Conservation (phyloP, 2,113 vertebrate species). For the Lampris megalopsis region DNA sequence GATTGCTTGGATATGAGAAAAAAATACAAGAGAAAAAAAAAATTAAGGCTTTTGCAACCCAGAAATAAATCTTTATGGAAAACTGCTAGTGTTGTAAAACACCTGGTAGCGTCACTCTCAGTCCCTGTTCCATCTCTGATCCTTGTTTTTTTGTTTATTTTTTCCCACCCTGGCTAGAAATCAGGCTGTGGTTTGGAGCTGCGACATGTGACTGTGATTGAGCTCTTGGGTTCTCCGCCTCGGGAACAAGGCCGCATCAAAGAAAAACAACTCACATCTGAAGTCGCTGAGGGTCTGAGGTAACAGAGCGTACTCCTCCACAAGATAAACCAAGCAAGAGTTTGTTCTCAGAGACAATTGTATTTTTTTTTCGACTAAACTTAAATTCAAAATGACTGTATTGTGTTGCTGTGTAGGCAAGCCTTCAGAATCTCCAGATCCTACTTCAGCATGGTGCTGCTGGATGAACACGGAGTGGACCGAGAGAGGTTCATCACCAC, state of each 20-base stretch:
- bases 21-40: background rate
- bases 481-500: slow-evolving; percentile 91
- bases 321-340: background rate
- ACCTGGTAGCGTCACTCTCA: no score
- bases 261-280: slow-evolving; percentile 81
- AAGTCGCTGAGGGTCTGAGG: slow-evolving; percentile 93
- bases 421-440: slow-evolving; percentile 86
- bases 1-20: background rate
- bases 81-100: no score
- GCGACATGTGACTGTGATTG: slow-evolving; percentile 88
- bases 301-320: slow-evolving; percentile 52
- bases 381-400: background rate
- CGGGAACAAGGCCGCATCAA: slow-evolving; percentile 90
- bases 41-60: background rate
- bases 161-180: slow-evolving; percentile 77
- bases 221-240: slow-evolving; percentile 90
- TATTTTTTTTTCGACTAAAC: background rate
- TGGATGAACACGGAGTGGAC: slow-evolving; percentile 90
- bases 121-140: background rate
- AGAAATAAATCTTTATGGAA: no score
- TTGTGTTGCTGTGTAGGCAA: slow-evolving; percentile 81
- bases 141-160: background rate
- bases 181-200: slow-evolving; percentile 90
- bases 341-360: background rate
- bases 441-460: slow-evolving; percentile 91